Percentiles rank a stretch among this genome's conserved stretches.
Evolutionary conservation across 2,113 vertebrate genomes (phyloP).

Genomic region (Pygoscelis adeliae): DNA sequence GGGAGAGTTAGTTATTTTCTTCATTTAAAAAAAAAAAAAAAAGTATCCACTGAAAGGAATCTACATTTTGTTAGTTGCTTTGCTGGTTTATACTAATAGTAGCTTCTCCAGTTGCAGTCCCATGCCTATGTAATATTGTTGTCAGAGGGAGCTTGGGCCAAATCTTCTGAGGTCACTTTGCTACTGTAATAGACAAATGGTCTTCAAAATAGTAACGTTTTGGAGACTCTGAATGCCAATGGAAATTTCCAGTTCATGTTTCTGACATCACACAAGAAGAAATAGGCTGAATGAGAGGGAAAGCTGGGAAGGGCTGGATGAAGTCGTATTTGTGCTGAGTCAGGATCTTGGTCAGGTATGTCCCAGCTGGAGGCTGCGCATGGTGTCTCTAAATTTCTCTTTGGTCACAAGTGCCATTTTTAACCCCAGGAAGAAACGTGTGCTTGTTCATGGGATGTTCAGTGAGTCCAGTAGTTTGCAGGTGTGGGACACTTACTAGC

Average conservation of each 20-base stretch:
- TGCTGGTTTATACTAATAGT: neutral
- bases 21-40: neutral
- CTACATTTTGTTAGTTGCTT: neutral
- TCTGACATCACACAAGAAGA: neutral
- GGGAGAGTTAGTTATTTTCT: neutral
- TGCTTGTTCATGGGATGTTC: neutral
- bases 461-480: neutral
- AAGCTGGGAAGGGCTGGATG: neutral
- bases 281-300: neutral
- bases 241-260: neutral
- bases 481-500: neutral
- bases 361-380: accelerated
- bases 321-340: neutral
- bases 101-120: neutral
- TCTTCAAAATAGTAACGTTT: neutral
- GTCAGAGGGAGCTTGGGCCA: accelerated
- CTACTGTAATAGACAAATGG: accelerated
- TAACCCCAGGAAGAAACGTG: accelerated
- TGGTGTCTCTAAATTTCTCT: neutral
- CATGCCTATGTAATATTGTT: accelerated
- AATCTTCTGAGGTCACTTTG: neutral
- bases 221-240: neutral
- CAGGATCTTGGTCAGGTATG: neutral
- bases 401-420: neutral
- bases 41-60: neutral